phyloP scores from a whole-genome alignment of 2,797 vertebrate genomes.

The Pogonophryne albipinna region DNA sequence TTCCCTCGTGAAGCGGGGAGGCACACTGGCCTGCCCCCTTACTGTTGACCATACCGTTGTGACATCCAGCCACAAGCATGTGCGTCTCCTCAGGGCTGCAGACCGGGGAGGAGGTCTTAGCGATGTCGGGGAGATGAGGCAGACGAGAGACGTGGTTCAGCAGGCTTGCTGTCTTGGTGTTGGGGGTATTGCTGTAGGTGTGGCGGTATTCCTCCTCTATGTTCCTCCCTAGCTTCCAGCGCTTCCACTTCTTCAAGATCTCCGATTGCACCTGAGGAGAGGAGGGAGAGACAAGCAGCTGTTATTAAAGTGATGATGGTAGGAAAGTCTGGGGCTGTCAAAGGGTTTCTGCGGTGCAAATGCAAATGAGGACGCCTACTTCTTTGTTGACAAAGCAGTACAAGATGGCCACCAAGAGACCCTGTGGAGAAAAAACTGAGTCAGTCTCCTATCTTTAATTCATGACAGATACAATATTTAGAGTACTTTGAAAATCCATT shows the following conservation, averaged over 20 bases:
- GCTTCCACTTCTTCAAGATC: constrained; percentile 91
- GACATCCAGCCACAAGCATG: constrained; percentile 81
- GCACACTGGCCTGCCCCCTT: constrained; percentile 47
- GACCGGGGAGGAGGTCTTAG: constrained; percentile 60
- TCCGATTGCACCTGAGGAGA: constrained; percentile 92
- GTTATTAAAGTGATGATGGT: background rate
- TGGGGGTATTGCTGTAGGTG: constrained; percentile 86
- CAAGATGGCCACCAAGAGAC: constrained; percentile 96
- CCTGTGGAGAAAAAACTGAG: constrained; percentile 81
- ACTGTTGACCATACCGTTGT: constrained; percentile 72
- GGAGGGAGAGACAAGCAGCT: background rate
- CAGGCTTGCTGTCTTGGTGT: constrained; percentile 78
- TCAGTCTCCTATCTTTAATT: background rate
- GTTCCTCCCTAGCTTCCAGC: constrained; percentile 90
- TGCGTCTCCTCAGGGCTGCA: constrained; percentile 84
- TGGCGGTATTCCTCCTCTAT: constrained; percentile 90
- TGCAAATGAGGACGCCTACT: constrained; percentile 80
- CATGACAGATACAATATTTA: background rate
- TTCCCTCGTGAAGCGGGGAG: constrained; percentile 58
- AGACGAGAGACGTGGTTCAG: constrained; percentile 69
- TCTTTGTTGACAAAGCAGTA: constrained; percentile 99
- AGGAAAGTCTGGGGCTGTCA: background rate
- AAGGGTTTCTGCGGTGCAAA: background rate
- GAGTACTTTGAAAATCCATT: background rate
- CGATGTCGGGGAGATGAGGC: constrained; percentile 71